phyloP scores from a whole-genome alignment of 2,797 vertebrate genomes.

The Adelosebastes latens region DNA sequence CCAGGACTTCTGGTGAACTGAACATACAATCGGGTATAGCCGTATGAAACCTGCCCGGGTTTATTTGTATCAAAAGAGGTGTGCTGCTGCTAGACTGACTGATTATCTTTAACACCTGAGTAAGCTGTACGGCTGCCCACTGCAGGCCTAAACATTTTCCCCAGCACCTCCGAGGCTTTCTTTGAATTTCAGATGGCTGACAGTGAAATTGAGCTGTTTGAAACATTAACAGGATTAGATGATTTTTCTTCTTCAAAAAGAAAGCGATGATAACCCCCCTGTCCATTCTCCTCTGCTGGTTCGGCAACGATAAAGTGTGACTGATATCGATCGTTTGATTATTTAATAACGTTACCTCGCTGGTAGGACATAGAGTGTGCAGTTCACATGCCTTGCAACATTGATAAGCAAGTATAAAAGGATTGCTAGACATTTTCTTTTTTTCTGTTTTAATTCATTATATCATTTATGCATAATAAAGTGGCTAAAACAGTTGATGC shows the following conservation, averaged over 20 bases:
- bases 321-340: conserved; percentile 44
- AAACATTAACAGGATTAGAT: conserved; percentile 55
- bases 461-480: not conserved
- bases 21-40: not conserved
- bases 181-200: conserved; percentile 41
- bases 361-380: not conserved
- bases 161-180: conserved; percentile 2
- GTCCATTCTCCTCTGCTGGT: conserved; percentile 25
- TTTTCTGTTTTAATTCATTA: not conserved
- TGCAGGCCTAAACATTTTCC: conserved; percentile 39
- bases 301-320: conserved; percentile 30
- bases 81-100: conserved; percentile 26
- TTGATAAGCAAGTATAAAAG: conserved; percentile 18
- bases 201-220: conserved; percentile 62
- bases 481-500: not conserved
- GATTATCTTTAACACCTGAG: conserved; percentile 47
- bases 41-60: conserved; percentile 19
- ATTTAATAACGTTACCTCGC: conserved; percentile 34
- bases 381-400: conserved; percentile 1
- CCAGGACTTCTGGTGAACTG: conserved; percentile 1
- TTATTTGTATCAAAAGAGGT: conserved; percentile 42
- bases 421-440: not conserved
- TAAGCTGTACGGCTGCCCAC: conserved; percentile 18
- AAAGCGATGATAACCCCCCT: conserved; percentile 1
- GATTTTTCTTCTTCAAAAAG: conserved; percentile 12